Evolutionary conservation across 2,113 vertebrate genomes (phyloP), one percentile per base, ranked within the genome.

Genomic region (Pseudolaguvia tuberculata): DNA sequence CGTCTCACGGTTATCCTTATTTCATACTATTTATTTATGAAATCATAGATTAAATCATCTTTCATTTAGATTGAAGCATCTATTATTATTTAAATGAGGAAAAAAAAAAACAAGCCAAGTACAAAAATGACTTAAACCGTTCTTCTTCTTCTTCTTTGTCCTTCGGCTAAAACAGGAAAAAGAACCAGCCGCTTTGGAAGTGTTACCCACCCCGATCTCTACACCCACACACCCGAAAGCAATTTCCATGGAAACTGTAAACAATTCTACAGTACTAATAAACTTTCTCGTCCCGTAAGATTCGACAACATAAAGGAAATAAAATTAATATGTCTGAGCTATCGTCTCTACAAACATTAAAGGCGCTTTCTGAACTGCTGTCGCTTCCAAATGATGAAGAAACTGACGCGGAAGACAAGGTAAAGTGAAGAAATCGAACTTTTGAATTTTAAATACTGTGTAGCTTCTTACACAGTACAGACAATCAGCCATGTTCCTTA

Each of bases 301-400:
- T 53, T 52, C 29, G 2, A 25, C 45, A 5, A 18, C 23, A 51
- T 42, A 56, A 27, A 35, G 31, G 1, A 5, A 29, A 45, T 14
- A 29, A 1, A 70, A 45, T n/a, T 21, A 15, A 5, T 57, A 92
- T 92, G 89, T 91, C 91, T 3, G 62, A 35, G 20, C 0, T 87
- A 52, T 87, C 88, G 45, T 90, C 92, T 0, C 47, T 74, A 6
- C 83, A 88, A 2, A 82, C 78, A 31, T 70, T 97, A 1, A 86
- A 88, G 83, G 86, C 87, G 3, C 92, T 98, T 6, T 92, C 94
- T 39, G 83, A 82, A 0, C 78, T 98, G 50, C 87, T 97, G 0
- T 75, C 53, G 11, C 42, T 77, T 12, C 66, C 80, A 50, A 80
- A 84, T 17, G 86, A 87, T 4, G 86, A 88, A 0, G 90, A 91